These are phyloP conservation scores for Trematomus loennbergii DNA, from an alignment of 2,113 vertebrate genomes.

Conservation along the genomic window DNA sequence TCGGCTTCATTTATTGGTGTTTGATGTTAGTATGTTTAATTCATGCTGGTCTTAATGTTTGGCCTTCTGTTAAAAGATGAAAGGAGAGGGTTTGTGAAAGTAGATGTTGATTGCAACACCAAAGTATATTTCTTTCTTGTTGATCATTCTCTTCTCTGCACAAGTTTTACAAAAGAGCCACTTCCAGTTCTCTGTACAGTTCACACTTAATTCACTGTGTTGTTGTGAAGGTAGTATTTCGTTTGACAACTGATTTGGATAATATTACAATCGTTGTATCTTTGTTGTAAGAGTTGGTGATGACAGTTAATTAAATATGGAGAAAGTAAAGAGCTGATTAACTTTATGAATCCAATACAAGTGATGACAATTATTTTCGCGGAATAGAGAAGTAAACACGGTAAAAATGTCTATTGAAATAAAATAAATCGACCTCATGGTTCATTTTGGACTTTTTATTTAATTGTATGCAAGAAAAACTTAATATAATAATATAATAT, in stretches of 20 bases:
- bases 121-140: background rate
- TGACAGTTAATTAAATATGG: slow-evolving; percentile 25
- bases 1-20: background rate
- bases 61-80: slow-evolving; percentile 20
- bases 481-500: slow-evolving; percentile 27
- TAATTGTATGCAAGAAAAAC: slow-evolving; percentile 8
- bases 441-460: background rate
- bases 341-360: slow-evolving; percentile 23
- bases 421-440: background rate
- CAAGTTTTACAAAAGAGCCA: background rate
- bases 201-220: slow-evolving; percentile 23
- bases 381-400: background rate
- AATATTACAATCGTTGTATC: background rate
- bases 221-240: slow-evolving; percentile 1
- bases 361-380: background rate
- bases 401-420: background rate
- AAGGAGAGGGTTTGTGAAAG: slow-evolving; percentile 4
- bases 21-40: slow-evolving; percentile 19
- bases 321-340: slow-evolving; percentile 8
- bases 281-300: slow-evolving; percentile 8
- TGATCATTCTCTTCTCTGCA: background rate
- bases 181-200: background rate
- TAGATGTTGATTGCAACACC: background rate
- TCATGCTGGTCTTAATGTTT: background rate
- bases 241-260: slow-evolving; percentile 31